A percentile compares a stretch with the other conserved stretches of the same genome.
These are phyloP conservation scores for Neoarius graeffei DNA, from an alignment of 2,113 vertebrate species.

Conservation along the genomic window DNA sequence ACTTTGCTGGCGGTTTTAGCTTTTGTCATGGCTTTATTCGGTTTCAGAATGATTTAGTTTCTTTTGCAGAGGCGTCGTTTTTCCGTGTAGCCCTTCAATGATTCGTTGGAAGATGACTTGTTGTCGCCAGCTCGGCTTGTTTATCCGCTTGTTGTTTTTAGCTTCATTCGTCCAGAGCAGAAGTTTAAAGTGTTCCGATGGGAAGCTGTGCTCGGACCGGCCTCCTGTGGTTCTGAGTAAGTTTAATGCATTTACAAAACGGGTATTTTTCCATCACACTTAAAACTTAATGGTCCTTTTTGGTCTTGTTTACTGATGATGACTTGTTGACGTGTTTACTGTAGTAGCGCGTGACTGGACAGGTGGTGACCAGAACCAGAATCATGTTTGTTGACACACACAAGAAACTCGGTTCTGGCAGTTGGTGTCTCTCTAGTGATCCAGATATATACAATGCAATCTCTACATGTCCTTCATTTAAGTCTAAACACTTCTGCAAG, in stretches of 20 bases:
- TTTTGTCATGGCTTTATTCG: background rate
- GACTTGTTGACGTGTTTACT: background rate
- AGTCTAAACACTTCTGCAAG: too few relatives aligned
- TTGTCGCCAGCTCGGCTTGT: constrained; percentile 50
- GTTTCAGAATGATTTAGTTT: background rate
- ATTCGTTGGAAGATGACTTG: constrained; percentile 64
- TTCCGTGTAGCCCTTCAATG: constrained; percentile 53
- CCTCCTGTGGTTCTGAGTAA: constrained; percentile 78
- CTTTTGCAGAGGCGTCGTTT: background rate
- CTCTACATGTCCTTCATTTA: too few relatives aligned
- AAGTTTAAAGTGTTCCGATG: constrained; percentile 55
- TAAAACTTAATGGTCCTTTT: background rate
- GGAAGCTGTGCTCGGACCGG: constrained; percentile 52
- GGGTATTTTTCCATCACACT: background rate
- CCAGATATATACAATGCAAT: too few relatives aligned
- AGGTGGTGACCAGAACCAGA: background rate
- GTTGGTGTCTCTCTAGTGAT: too few relatives aligned
- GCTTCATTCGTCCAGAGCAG: constrained; percentile 49
- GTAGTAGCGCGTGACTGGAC: constrained; percentile 3
- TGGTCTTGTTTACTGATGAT: background rate
- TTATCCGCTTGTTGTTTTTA: constrained; percentile 54
- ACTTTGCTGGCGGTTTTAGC: background rate
- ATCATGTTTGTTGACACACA: too few relatives aligned
- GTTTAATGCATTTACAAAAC: constrained; percentile 42
- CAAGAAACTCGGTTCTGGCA: too few relatives aligned